Evolutionary conservation across 2,888 invertebrate species (phyloP).

Genomic region (Eubasilissa splendida): DNA sequence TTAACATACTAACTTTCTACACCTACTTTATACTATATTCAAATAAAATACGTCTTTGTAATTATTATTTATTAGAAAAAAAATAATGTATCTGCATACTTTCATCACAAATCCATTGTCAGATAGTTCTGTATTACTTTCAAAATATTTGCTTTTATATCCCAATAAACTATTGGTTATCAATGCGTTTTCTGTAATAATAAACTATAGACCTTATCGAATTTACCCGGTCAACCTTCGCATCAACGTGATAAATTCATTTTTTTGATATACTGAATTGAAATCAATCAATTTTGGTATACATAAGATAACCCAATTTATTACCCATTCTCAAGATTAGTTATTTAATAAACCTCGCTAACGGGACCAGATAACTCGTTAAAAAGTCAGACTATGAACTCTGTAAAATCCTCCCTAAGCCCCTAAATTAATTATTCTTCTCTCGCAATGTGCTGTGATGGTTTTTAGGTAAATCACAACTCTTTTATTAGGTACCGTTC

Average conservation of each 20-base stretch:
- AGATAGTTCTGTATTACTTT: too few relatives aligned
- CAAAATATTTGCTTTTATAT: too few relatives aligned
- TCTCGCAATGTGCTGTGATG: slow-evolving; percentile 48
- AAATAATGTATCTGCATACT: too few relatives aligned
- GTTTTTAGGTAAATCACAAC: slow-evolving; percentile 46
- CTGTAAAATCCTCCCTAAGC: slow-evolving; percentile 47
- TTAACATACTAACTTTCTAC: neutral
- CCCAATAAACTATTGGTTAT: too few relatives aligned
- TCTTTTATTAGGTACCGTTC: neutral
- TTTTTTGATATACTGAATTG: neutral
- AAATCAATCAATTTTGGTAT: slow-evolving; percentile 2
- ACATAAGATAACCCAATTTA: slow-evolving; percentile 17
- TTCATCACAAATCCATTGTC: too few relatives aligned
- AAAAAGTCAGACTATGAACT: slow-evolving; percentile 54
- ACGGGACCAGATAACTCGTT: slow-evolving; percentile 49
- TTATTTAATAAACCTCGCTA: slow-evolving; percentile 42
- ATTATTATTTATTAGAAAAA: too few relatives aligned
- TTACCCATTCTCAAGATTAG: slow-evolving; percentile 40
- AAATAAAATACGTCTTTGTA: too few relatives aligned
- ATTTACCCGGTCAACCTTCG: too few relatives aligned
- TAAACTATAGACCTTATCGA: too few relatives aligned
- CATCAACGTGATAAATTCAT: neutral
- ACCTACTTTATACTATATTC: neutral
- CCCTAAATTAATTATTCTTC: slow-evolving; percentile 51
- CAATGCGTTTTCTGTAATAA: too few relatives aligned